Conservation (phyloP, 2,113 vertebrate genomes). For the Meleagris gallopavo region DNA sequence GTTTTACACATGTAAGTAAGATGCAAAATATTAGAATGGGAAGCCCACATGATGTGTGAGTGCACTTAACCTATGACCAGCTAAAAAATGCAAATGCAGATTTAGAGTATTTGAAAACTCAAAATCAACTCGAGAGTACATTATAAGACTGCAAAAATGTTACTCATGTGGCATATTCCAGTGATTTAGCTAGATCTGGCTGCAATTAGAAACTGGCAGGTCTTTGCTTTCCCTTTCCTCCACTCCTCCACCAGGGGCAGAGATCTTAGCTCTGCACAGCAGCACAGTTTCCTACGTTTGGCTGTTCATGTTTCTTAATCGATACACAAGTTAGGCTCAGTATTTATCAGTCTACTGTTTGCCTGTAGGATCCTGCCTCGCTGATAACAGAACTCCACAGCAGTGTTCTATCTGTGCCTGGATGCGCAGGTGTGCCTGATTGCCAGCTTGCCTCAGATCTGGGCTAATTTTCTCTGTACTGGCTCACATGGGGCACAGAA, state of each 20-base stretch:
- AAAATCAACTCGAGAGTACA: background rate
- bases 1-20: background rate
- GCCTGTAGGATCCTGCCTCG: background rate
- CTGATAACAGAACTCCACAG: background rate
- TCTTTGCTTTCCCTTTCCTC: background rate
- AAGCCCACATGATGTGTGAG: background rate
- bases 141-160: background rate
- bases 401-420: background rate
- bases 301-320: background rate
- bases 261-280: background rate
- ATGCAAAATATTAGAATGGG: background rate
- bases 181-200: background rate
- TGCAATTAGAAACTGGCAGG: background rate
- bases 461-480: background rate
- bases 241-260: fast-evolving
- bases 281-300: background rate
- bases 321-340: conserved; percentile 12
- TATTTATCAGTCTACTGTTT: background rate
- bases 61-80: fast-evolving
- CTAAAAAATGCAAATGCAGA: background rate
- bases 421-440: conserved; percentile 32
- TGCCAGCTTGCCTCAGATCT: background rate
- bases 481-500: background rate
- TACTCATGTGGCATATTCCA: background rate
- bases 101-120: background rate